Conservation (phyloP, 2,888 invertebrate genomes). For the Cinara cedri region DNA sequence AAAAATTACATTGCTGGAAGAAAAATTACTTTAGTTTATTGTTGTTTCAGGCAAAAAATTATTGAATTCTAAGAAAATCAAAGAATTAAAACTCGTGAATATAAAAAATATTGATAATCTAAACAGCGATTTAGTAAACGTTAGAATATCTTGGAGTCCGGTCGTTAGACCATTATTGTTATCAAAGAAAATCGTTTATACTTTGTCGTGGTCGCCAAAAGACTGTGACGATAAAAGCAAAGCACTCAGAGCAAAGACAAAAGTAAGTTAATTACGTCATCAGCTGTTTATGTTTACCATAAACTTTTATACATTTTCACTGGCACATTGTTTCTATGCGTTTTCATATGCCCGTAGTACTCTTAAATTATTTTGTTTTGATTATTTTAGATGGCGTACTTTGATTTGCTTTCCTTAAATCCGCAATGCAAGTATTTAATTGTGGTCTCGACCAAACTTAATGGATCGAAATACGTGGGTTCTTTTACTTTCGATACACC, state of each 20-base stretch:
- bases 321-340: too few relatives aligned
- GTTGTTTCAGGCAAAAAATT: slow-evolving; percentile 28
- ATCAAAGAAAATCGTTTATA: slow-evolving; percentile 19
- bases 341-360: too few relatives aligned
- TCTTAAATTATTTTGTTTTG: background rate
- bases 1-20: too few relatives aligned
- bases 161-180: background rate
- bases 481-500: slow-evolving; percentile 9
- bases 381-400: slow-evolving; percentile 27
- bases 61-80: slow-evolving; percentile 27
- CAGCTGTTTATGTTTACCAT: too few relatives aligned
- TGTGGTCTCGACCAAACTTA: slow-evolving; percentile 12
- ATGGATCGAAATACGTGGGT: slow-evolving; percentile 44
- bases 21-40: slow-evolving; percentile 15
- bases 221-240: slow-evolving; percentile 22
- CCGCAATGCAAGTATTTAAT: slow-evolving; percentile 29
- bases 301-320: too few relatives aligned
- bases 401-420: slow-evolving; percentile 42
- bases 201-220: slow-evolving; percentile 15
- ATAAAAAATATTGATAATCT: background rate
- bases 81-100: slow-evolving; percentile 29
- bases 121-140: slow-evolving; percentile 9
- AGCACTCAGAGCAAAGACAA: background rate
- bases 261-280: slow-evolving; percentile 2
- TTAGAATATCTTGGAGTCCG: slow-evolving; percentile 34